phyloP scores from a whole-genome alignment of 2,888 invertebrate species.

The Julus scandinavius region DNA sequence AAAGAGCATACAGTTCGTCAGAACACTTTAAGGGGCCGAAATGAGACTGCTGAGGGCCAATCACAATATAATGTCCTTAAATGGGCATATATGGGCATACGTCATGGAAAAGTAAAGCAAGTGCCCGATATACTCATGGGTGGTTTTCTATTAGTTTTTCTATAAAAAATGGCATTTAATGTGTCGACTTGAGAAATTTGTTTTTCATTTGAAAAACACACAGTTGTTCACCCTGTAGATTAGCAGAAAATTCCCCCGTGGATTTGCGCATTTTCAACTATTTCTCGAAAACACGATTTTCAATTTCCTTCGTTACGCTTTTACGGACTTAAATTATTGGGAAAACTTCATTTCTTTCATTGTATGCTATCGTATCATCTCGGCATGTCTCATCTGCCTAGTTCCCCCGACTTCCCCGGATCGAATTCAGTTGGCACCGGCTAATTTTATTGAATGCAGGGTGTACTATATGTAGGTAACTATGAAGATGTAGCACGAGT shows the following conservation, averaged over 20 bases:
- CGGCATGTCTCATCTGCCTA: neutral
- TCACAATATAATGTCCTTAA: no score
- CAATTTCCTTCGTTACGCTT: slow-evolving; percentile 43
- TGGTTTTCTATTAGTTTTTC: no score
- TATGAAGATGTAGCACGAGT: neutral
- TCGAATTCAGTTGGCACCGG: slow-evolving; percentile 11
- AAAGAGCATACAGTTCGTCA: no score
- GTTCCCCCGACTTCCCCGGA: neutral
- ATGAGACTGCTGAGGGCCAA: no score
- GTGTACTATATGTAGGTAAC: neutral
- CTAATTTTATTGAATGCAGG: slow-evolving; percentile 11
- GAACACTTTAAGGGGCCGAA: no score
- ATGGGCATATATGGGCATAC: no score
- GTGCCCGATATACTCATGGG: no score
- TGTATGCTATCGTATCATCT: neutral
- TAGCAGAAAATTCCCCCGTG: neutral
- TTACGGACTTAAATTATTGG: slow-evolving; percentile 40
- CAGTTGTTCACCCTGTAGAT: neutral
- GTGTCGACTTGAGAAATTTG: neutral
- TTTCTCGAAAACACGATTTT: slow-evolving; percentile 16
- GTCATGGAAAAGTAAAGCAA: no score
- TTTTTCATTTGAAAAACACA: neutral
- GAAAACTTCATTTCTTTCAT: slow-evolving; percentile 42
- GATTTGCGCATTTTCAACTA: neutral
- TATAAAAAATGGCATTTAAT: neutral